Conservation (phyloP, 23 tunicate species). For the Trididemnum miniatum region DNA sequence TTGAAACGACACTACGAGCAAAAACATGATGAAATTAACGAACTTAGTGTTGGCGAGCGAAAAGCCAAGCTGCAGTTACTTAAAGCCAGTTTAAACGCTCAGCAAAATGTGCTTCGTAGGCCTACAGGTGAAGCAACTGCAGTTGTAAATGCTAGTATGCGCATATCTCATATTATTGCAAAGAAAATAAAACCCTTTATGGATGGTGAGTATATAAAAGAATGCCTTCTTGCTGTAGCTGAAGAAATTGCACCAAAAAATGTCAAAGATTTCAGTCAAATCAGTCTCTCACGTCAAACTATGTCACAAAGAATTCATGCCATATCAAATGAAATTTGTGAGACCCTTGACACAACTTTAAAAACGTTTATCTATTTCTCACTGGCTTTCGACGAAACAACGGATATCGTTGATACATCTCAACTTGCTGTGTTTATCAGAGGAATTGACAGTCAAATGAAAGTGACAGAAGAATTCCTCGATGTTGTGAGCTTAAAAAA, state of each 20-base stretch:
- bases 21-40: too few species aligned
- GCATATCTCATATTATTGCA: constrained; percentile 11
- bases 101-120: constrained; percentile 2
- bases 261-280: too few species aligned
- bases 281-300: too few species aligned
- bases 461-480: constrained; percentile 24
- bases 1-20: too few species aligned
- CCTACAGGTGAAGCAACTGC: not conserved
- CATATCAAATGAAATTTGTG: not conserved
- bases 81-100: not conserved
- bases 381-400: too few species aligned
- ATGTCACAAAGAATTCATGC: too few species aligned
- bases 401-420: constrained; percentile 16
- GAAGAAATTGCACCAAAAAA: too few species aligned
- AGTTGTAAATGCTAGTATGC: too few species aligned
- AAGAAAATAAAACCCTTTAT: constrained; percentile 15
- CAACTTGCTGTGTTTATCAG: constrained; percentile 25
- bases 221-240: too few species aligned
- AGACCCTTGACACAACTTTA: not conserved
- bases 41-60: too few species aligned
- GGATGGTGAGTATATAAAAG: too few species aligned
- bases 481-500: constrained; percentile 39
- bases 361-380: too few species aligned
- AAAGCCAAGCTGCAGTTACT: constrained; percentile 16
- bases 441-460: constrained; percentile 45